A percentile compares a stretch with the other conserved stretches of the same genome.
Evolutionary conservation across 2,113 vertebrate genomes (phyloP).

Genomic region (Phylloscopus trochilus): DNA sequence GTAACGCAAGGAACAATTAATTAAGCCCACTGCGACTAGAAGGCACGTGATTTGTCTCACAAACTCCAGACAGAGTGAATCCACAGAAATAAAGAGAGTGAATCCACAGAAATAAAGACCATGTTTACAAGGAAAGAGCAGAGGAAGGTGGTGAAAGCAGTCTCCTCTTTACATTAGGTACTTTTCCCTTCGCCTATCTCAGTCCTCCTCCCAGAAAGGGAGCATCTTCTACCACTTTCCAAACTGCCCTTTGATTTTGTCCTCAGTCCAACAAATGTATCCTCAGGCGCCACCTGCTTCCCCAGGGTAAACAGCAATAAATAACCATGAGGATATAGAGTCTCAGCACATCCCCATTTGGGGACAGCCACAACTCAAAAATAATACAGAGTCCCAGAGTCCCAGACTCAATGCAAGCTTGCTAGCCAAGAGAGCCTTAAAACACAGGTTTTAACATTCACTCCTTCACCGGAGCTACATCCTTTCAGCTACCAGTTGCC

Average conservation of each 20-base stretch:
- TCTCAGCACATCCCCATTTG: not conserved
- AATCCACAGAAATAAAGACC: not conserved
- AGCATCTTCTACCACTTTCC: not conserved
- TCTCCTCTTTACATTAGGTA: not conserved
- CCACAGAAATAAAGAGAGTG: not conserved
- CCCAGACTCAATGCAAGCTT: not conserved
- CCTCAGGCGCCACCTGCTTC: not conserved
- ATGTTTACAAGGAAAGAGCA: rapidly evolving
- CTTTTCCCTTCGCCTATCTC: not conserved
- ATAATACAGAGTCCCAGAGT: not conserved
- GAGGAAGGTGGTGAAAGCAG: not conserved
- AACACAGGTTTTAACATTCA: not conserved
- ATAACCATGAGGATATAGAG: not conserved
- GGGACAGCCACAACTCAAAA: not conserved
- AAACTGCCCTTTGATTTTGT: not conserved
- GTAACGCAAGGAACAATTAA: not conserved
- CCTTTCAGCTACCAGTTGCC: not conserved
- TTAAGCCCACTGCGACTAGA: not conserved
- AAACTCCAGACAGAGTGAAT: not conserved
- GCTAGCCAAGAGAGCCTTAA: not conserved
- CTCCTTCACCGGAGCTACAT: not conserved
- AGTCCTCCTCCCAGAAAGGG: not conserved
- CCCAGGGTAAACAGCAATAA: not conserved
- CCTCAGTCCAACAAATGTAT: not conserved
- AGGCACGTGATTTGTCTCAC: not conserved